Percentiles rank a stretch among this genome's conserved stretches.
Evolutionary conservation across 2,888 invertebrate species (phyloP).

Genomic region (Lobophora halterata): DNA sequence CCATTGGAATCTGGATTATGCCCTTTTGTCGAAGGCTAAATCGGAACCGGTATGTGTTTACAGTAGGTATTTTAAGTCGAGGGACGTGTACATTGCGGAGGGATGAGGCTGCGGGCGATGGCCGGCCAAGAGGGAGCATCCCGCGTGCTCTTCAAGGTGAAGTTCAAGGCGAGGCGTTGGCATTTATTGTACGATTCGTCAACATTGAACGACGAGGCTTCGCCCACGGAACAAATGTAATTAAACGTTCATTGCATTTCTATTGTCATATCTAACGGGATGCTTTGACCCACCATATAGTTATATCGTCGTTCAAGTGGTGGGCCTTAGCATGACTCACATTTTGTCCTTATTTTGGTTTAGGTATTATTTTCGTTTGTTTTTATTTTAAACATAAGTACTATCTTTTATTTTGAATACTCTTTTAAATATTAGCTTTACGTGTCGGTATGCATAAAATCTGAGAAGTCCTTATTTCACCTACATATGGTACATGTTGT

Average conservation of each 20-base stretch:
- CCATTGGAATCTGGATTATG: slow-evolving; percentile 49
- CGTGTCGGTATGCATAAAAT: no score
- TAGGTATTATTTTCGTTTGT: no score
- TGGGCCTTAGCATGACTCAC: no score
- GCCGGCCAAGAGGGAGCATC: slow-evolving; percentile 57
- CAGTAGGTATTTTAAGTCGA: slow-evolving; percentile 41
- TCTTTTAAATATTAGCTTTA: no score
- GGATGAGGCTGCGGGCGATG: slow-evolving; percentile 42
- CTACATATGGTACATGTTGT: no score
- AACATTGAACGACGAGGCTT: slow-evolving; percentile 45
- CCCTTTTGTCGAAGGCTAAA: slow-evolving; percentile 55
- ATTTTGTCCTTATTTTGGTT: no score
- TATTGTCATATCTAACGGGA: slow-evolving; percentile 32
- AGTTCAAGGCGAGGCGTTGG: slow-evolving; percentile 78
- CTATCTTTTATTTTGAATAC: no score
- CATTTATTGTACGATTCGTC: slow-evolving; percentile 75
- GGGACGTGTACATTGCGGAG: slow-evolving; percentile 41
- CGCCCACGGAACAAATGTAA: slow-evolving; percentile 30
- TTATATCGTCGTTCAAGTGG: slow-evolving; percentile 3
- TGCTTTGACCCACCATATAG: slow-evolving; percentile 16
- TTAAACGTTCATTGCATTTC: slow-evolving; percentile 30
- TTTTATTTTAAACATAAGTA: no score
- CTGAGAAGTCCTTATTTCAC: no score
- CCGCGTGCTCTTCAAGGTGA: slow-evolving; percentile 57
- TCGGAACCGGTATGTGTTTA: slow-evolving; percentile 62